These are phyloP conservation scores for Rhynchotus rufescens DNA, from an alignment of 2,797 vertebrate species.

Conservation along the genomic window DNA sequence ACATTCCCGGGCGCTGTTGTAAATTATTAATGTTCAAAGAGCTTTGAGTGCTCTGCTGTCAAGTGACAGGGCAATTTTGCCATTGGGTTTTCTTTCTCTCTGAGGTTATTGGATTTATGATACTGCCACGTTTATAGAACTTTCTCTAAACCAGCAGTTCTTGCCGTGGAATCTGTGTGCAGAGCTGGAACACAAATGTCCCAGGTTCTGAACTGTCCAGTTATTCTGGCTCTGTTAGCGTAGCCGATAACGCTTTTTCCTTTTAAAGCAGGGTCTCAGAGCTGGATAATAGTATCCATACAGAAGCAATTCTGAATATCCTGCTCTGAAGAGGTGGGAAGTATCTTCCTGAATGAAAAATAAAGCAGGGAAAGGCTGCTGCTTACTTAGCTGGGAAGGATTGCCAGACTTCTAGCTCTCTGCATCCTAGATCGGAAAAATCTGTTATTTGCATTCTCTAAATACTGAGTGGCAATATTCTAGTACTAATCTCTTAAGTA, in stretches of 20 bases:
- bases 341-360: conserved; percentile 3
- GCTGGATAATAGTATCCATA: neutral
- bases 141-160: neutral
- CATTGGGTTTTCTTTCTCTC: neutral
- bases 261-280: neutral
- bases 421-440: neutral
- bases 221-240: neutral
- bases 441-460: neutral
- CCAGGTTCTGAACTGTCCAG: neutral
- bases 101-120: neutral
- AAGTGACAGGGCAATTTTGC: neutral
- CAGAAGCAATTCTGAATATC: neutral
- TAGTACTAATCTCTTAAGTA: neutral
- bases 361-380: neutral
- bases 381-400: neutral
- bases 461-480: neutral
- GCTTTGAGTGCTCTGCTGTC: neutral
- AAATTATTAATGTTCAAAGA: neutral
- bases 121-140: neutral
- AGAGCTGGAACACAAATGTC: neutral
- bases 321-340: neutral
- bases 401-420: neutral
- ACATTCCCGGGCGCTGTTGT: neutral
- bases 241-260: neutral
- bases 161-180: neutral